Base-by-base conservation (phyloP, 2,797 vertebrate species). In the Falco naumanni region DNA sequence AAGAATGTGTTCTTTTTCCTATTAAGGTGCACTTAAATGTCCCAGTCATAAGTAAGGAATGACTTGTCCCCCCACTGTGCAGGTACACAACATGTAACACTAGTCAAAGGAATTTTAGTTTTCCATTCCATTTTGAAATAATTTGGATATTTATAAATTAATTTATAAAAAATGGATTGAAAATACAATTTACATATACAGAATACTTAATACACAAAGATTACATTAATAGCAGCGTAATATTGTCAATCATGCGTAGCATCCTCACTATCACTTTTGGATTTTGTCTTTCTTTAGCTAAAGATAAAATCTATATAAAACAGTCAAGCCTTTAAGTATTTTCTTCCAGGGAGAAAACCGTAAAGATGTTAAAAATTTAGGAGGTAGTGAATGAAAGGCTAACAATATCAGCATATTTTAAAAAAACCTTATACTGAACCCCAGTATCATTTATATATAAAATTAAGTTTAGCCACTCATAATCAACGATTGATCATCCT, bases 311-410 rank as follows among this genome's bases (percentile, higher is more conserved):
- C 91, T 94, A 84, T 96, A 96, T 43, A 96, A 95, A 97, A 98
- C 96, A 98, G 97, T 97, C 95, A 98, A 98, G 97, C 98, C 97
- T 98, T 96, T 89, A 96, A 97, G 89, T 97, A 87, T 97, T 96
- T 92, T 93, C 93, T 90, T 95, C 90, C 94, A 94, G 81, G 97
- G 91, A 97, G 84, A 96, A 96, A 89, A 94, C 61, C 59, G 59
- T 61, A 84, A 37, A 97, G 93, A 97, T 97, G 96, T 96, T 97
- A 75, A 96, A 97, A 97, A 93, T 93, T 86, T 95, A 97, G 98
- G 98, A 98, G 98, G 98, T 98, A 98, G 98, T 97, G 92, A 97
- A 97, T 97, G 93, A 97, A 98, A 98, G 95, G 95, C 95, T 96
- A 97, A 93, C 79, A 89, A 89, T 91, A 95, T 60, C 92, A 95